Percentiles rank a stretch among this genome's conserved stretches.
Evolutionary conservation across 1,140 invertebrate species (phyloP).

Genomic region (Argopecten irradians): DNA sequence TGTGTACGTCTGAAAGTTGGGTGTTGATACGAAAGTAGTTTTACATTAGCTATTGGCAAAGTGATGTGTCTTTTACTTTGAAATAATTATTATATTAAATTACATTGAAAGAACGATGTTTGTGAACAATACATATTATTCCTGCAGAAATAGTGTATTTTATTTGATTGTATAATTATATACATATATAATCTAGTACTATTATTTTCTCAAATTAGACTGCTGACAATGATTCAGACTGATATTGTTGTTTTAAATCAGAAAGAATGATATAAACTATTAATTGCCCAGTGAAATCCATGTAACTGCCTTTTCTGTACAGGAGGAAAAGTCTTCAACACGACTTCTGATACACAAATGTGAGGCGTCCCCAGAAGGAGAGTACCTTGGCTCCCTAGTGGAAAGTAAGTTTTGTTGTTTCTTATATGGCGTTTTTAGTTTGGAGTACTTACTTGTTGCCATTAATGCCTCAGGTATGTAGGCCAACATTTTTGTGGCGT

Average conservation of each 20-base stretch:
- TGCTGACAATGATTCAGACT: no score
- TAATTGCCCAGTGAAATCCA: neutral
- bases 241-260: neutral
- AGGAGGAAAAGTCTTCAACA: conserved; percentile 57
- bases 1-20: no score
- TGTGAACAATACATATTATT: neutral
- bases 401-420: conserved; percentile 69
- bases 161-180: no score
- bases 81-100: neutral
- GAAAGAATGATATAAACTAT: neutral
- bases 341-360: conserved; percentile 65
- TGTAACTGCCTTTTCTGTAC: conserved; percentile 36
- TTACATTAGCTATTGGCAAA: neutral
- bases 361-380: conserved; percentile 68
- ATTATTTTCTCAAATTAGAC: neutral
- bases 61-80: neutral
- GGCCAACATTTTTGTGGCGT: no score
- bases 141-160: no score
- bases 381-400: conserved; percentile 68
- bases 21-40: neutral
- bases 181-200: no score
- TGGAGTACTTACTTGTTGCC: neutral
- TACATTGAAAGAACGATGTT: neutral
- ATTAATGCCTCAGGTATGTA: neutral
- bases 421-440: neutral